Percentiles rank a stretch among this genome's conserved stretches.
Conservation (phyloP, 2,797 vertebrate genomes). For the Eulemur rubriventer region DNA sequence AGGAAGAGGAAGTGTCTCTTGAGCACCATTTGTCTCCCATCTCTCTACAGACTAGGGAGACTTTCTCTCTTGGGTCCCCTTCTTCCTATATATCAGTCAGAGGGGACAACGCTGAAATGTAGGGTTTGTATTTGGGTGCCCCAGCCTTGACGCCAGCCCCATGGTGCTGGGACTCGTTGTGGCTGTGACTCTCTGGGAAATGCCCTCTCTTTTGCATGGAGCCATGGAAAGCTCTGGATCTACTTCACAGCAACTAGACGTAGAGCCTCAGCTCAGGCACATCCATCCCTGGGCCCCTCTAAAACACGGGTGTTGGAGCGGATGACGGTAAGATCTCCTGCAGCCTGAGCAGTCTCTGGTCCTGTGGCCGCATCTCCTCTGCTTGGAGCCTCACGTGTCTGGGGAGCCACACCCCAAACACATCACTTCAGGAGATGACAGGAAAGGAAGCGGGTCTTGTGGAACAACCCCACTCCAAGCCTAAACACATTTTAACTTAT, state of each 20-base stretch:
- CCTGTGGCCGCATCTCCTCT: not conserved
- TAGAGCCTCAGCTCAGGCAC: not conserved
- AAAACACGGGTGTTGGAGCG: not conserved
- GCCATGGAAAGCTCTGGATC: not conserved
- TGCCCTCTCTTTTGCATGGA: not conserved
- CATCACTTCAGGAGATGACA: not conserved
- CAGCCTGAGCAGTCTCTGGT: not conserved
- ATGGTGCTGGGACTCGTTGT: not conserved
- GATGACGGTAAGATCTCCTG: not conserved
- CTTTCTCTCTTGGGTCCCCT: not conserved
- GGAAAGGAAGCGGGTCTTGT: not conserved
- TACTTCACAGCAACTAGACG: no score
- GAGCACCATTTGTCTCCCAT: not conserved
- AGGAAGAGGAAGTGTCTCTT: constrained; percentile 40
- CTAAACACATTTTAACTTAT: not conserved
- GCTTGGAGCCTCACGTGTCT: not conserved
- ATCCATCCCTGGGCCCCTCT: not conserved
- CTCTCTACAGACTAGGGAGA: not conserved
- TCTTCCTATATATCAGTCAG: not conserved
- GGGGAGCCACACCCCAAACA: not conserved
- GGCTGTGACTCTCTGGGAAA: not conserved
- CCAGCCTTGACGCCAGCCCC: no score
- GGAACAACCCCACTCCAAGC: not conserved
- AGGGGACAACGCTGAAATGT: not conserved
- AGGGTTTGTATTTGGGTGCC: not conserved